Base-by-base conservation (phyloP, 2,113 vertebrate genomes). In the Agelaius phoeniceus region DNA sequence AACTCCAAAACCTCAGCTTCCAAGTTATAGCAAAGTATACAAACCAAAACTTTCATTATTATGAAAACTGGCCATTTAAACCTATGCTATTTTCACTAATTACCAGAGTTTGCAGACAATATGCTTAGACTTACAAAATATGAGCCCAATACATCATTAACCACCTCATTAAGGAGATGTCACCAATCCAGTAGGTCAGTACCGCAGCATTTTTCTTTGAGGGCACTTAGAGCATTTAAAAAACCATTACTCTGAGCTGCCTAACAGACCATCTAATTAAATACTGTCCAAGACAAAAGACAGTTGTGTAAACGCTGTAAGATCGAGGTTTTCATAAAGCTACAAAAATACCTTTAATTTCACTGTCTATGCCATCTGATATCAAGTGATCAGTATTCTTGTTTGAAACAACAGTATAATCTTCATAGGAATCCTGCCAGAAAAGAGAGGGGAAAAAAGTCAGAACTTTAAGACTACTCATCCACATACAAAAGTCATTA, bases 381-480 rank as follows among this genome's bases (percentile, higher is more conserved):
- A 97, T 94, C 78, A 98, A 94, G 74, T 97, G 97, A 96, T 99
- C 99, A 68, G 96, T 90, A 95, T 90, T 97, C 93, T 97, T 98
- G 95, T 95, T 98, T 94, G 98, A 98, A 94, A 97, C 82, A 80
- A 96, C 71, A 77, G 93, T 80, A 94, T 96, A 96, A 68, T 99
- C 99, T 95, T 99, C 99, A 86, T 93, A 98, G 52, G 78, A 88
- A 39, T 99, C 99, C 99, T 99, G 97, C 37, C 43, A 49, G 89
- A 75, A 82, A 73, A 51, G 46, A 54, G 67, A 59, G 26, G 77
- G 62, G 19, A 79, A 69, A 80, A 65, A 72, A 81, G 17, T 35
- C 18, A 85, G 31, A 65, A 76, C 67, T 83, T 87, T 43, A 79
- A 27, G 21, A 77, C 37, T 18, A 78, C 22, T 28, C 23, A 11